Percentiles rank a stretch among this genome's conserved stretches.
Conservation (phyloP, 1,140 invertebrate species). For the Drosophila seguyi region DNA sequence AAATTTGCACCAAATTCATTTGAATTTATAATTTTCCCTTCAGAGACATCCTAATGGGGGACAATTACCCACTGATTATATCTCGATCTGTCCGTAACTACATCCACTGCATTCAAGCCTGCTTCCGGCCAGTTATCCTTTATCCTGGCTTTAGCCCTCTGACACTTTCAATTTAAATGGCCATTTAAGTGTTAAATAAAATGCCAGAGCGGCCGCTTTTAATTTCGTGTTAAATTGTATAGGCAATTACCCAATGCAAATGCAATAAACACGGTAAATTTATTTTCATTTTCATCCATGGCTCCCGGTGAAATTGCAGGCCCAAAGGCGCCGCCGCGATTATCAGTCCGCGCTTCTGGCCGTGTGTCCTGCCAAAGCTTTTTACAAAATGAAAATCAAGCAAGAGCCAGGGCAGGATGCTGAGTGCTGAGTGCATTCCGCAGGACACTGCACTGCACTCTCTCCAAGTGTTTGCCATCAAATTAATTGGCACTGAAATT, state of each 20-base stretch:
- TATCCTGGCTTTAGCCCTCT: constrained; percentile 26
- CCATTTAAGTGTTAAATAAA: constrained; percentile 79
- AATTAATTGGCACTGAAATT: constrained; percentile 83
- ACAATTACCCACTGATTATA: constrained; percentile 15
- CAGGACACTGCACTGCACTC: constrained; percentile 25
- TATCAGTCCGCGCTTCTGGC: constrained; percentile 1
- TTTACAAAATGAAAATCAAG: constrained; percentile 73
- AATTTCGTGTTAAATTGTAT: constrained; percentile 82
- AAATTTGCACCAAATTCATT: background rate
- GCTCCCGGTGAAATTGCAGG: constrained; percentile 39
- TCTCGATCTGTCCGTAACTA: constrained; percentile 1
- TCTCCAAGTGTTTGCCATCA: constrained; percentile 76
- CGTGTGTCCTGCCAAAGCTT: constrained; percentile 57
- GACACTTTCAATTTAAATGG: constrained; percentile 71
- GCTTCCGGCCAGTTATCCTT: constrained; percentile 28
- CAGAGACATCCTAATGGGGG: background rate
- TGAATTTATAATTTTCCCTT: constrained; percentile 3
- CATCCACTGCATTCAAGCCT: constrained; percentile 11
- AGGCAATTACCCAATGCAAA: constrained; percentile 78
- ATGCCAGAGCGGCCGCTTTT: constrained; percentile 43
- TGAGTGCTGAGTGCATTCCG: constrained; percentile 19
- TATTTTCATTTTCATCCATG: constrained; percentile 70
- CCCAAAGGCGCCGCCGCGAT: constrained; percentile 55
- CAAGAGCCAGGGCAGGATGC: background rate
- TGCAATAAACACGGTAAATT: constrained; percentile 78